Evolutionary conservation across 2,797 vertebrate genomes (phyloP).

Genomic region (Alfaro cultratus): DNA sequence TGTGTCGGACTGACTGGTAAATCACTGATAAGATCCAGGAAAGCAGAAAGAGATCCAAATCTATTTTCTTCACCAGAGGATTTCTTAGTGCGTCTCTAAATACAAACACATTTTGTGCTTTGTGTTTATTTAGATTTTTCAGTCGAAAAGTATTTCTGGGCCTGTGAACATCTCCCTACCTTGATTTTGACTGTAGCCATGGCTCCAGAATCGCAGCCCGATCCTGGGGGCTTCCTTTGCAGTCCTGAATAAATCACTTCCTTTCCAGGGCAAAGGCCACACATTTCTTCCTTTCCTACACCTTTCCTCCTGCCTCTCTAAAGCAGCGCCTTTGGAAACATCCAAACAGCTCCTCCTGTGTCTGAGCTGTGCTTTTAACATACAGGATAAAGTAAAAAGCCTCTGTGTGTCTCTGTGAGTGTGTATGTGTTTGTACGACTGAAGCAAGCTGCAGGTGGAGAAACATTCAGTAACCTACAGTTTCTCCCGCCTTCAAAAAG

Average conservation of each 20-base stretch:
- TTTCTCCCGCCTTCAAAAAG: conserved; percentile 65
- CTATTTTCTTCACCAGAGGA: neutral
- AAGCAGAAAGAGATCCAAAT: neutral
- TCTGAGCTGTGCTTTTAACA: conserved; percentile 69
- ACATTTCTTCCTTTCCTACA: conserved; percentile 73
- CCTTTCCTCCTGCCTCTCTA: conserved; percentile 64
- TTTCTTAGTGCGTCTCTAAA: neutral
- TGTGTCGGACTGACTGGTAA: neutral
- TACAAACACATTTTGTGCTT: neutral
- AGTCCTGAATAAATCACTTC: conserved; percentile 76
- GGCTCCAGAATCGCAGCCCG: conserved; percentile 48
- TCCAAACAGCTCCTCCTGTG: conserved; percentile 61
- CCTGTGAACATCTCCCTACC: conserved; percentile 12
- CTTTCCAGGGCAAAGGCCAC: conserved; percentile 67
- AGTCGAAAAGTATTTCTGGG: conserved; percentile 6
- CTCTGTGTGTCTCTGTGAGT: conserved; percentile 26
- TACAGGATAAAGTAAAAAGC: conserved; percentile 58
- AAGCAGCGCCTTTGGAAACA: conserved; percentile 71
- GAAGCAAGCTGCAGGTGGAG: conserved; percentile 69
- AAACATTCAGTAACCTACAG: conserved; percentile 67
- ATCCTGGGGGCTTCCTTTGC: conserved; percentile 66
- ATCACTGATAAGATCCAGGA: neutral
- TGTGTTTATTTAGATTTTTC: neutral
- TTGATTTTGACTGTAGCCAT: conserved; percentile 43
- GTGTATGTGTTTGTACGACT: conserved; percentile 44